A percentile compares a stretch with the other conserved stretches of the same genome.
phyloP scores from a whole-genome alignment of 1,140 invertebrate species.

The Sycophaga agraensis region DNA sequence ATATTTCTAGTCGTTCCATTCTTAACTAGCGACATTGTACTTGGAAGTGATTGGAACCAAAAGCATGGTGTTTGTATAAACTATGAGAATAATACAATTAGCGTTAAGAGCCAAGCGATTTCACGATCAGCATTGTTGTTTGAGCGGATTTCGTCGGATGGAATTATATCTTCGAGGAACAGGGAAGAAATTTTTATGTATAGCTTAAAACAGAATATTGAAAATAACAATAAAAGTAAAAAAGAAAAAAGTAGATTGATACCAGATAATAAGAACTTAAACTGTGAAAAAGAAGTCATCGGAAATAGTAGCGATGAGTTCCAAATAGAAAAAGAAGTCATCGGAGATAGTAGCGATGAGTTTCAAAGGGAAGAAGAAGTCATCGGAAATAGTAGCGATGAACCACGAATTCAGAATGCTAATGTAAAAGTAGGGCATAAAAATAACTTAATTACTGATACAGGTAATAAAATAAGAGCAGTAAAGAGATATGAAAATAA shows the following conservation, averaged over 20 bases:
- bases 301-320: too few species aligned
- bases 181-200: not conserved
- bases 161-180: not conserved
- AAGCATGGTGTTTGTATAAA: not conserved
- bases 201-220: not conserved
- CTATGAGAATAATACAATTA: not conserved
- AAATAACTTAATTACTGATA: too few species aligned
- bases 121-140: too few species aligned
- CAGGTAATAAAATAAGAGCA: too few species aligned
- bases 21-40: not conserved
- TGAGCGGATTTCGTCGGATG: not conserved
- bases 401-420: not conserved
- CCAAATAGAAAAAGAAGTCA: not conserved
- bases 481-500: too few species aligned
- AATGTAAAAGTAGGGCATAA: too few species aligned
- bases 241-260: not conserved
- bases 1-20: not conserved
- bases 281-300: too few species aligned
- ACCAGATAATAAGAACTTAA: not conserved
- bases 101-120: not conserved
- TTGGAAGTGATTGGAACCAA: not conserved
- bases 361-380: too few species aligned
- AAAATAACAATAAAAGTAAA: not conserved
- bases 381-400: too few species aligned
- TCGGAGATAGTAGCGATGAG: too few species aligned